Evolutionary conservation across 2,888 invertebrate genomes (phyloP).

Genomic region (Orthonychiurus folsomi): DNA sequence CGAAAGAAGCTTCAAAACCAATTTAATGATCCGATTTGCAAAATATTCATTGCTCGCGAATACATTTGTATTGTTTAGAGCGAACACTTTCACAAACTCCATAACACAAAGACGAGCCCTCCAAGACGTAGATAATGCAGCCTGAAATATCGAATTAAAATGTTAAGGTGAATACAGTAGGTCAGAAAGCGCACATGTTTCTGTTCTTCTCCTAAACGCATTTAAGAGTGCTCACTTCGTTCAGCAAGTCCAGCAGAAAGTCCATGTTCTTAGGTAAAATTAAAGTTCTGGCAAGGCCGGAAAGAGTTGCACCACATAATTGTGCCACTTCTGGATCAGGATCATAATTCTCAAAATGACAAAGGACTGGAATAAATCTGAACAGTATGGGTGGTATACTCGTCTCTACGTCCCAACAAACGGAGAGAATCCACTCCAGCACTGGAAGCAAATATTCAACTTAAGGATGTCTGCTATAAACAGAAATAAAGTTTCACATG

Average conservation of each 20-base stretch:
- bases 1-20: conserved; percentile 59
- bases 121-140: conserved; percentile 43
- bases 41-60: conserved; percentile 44
- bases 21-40: conserved; percentile 46
- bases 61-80: conserved; percentile 50
- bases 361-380: conserved; percentile 55
- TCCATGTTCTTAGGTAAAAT: conserved; percentile 54
- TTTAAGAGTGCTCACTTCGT: conserved; percentile 45
- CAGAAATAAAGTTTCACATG: background rate
- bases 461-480: background rate
- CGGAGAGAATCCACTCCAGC: conserved; percentile 35
- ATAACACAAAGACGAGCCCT: conserved; percentile 47
- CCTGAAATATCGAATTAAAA: conserved; percentile 6
- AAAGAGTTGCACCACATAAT: conserved; percentile 58
- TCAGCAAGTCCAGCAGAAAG: conserved; percentile 52
- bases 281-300: conserved; percentile 58
- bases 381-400: conserved; percentile 46
- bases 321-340: conserved; percentile 65
- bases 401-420: conserved; percentile 43
- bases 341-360: conserved; percentile 66
- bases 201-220: no score
- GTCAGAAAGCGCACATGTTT: no score
- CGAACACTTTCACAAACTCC: conserved; percentile 48
- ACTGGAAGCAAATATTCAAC: conserved; percentile 22
- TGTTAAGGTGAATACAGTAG: background rate